Conservation (phyloP, 2,113 vertebrate species). For the Podiceps cristatus region DNA sequence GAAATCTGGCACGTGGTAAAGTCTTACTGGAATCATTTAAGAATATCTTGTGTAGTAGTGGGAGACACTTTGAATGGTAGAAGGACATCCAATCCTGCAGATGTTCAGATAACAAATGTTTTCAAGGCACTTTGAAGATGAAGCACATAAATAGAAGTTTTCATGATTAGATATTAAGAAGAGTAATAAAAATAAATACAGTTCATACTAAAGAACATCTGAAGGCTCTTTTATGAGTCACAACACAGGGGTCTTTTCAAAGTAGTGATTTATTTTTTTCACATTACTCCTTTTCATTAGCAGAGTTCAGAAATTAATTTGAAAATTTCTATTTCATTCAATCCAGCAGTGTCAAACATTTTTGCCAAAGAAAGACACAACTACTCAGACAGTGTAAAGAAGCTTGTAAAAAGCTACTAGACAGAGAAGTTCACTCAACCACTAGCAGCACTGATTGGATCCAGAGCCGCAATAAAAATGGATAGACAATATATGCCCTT, state of each 20-base stretch:
- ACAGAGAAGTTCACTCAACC: neutral
- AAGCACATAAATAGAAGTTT: conserved; percentile 24
- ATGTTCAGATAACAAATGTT: conserved; percentile 37
- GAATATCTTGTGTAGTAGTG: neutral
- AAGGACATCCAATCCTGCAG: neutral
- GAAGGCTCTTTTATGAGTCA: conserved; percentile 1
- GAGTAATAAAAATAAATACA: conserved; percentile 28
- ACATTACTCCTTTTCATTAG: conserved; percentile 20
- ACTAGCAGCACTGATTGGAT: conserved; percentile 31
- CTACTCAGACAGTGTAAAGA: neutral
- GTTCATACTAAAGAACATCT: conserved; percentile 13
- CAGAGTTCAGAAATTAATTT: neutral
- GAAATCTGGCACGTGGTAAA: neutral
- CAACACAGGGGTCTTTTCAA: neutral
- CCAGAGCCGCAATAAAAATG: conserved; percentile 37
- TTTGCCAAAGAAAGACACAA: neutral
- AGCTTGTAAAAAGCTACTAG: conserved; percentile 22
- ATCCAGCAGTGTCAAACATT: neutral
- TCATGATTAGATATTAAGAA: conserved; percentile 47
- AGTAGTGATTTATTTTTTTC: neutral
- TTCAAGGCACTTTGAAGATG: conserved; percentile 38
- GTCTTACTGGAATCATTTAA: neutral
- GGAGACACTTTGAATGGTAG: neutral
- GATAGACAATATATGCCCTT: neutral
- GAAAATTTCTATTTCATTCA: conserved; percentile 10